Conservation (phyloP, 2,113 vertebrate species). For the Tetraodon nigroviridis region DNA sequence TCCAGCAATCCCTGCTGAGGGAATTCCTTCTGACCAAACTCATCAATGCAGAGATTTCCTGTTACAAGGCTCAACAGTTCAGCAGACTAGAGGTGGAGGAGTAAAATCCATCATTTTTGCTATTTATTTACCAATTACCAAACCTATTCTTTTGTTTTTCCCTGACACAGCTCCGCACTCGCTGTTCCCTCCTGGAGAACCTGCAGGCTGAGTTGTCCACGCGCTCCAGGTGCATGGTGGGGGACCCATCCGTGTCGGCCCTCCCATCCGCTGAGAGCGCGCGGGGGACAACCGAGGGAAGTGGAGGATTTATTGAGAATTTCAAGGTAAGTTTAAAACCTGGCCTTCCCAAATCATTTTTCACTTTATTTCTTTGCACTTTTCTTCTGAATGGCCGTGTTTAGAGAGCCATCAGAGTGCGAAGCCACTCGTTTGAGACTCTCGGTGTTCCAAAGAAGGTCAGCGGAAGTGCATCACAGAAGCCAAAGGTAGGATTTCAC, state of each 20-base stretch:
- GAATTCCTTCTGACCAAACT: conserved; percentile 88
- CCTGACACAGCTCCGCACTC: conserved; percentile 78
- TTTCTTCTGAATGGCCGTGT: conserved; percentile 1
- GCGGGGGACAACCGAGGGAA: conserved; percentile 74
- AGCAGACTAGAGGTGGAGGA: conserved; percentile 81
- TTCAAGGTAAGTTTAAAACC: conserved; percentile 78
- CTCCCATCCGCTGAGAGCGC: conserved; percentile 51
- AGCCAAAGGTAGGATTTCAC: conserved; percentile 56
- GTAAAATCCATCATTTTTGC: background rate
- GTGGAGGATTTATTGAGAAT: conserved; percentile 88
- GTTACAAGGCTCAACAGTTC: conserved; percentile 85
- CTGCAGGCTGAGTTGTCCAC: conserved; percentile 80
- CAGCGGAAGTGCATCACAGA: conserved; percentile 47
- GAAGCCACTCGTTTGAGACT: conserved; percentile 86
- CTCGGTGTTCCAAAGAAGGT: conserved; percentile 73
- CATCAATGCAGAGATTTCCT: conserved; percentile 89
- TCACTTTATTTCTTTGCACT: background rate
- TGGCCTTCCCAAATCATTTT: background rate
- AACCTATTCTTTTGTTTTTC: background rate
- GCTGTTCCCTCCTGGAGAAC: conserved; percentile 82
- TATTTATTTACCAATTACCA: background rate
- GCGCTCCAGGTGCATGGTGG: conserved; percentile 83
- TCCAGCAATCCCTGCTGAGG: conserved; percentile 77
- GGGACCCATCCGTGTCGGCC: conserved; percentile 58
- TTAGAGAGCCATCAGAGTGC: conserved; percentile 85